phyloP scores from a whole-genome alignment of 2,113 vertebrate genomes.

The Mustela lutreola region DNA sequence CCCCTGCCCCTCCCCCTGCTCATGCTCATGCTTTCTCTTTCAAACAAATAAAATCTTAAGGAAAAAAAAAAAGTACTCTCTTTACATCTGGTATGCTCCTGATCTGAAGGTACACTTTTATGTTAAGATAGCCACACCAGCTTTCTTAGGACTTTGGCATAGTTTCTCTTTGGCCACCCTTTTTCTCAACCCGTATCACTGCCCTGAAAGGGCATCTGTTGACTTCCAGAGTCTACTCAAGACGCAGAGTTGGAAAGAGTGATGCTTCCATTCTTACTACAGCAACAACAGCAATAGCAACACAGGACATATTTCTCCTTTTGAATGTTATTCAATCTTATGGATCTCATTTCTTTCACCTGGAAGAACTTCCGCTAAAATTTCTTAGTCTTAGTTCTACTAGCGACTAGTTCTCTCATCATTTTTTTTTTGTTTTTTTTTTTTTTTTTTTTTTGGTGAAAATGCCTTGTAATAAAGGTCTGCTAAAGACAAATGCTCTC shows the following conservation, averaged over 20 bases:
- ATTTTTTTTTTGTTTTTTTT: slow-evolving; percentile 33
- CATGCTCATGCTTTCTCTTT: too few species aligned
- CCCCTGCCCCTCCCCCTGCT: too few species aligned
- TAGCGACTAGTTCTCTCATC: not conserved
- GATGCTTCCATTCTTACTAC: not conserved
- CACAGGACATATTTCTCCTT: not conserved
- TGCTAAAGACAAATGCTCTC: not conserved
- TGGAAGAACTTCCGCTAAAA: not conserved
- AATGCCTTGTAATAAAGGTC: not conserved
- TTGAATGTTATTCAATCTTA: not conserved
- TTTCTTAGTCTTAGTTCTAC: not conserved
- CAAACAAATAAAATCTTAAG: too few species aligned
- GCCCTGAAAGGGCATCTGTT: not conserved
- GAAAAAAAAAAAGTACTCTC: not conserved
- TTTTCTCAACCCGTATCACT: not conserved
- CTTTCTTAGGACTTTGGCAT: not conserved
- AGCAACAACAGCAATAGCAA: not conserved
- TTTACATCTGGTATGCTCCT: not conserved
- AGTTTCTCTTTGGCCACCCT: not conserved
- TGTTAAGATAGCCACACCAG: not conserved
- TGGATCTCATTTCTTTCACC: not conserved
- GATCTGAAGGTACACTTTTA: not conserved
- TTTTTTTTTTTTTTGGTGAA: not conserved
- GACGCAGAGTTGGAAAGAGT: not conserved
- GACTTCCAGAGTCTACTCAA: not conserved